Evolutionary conservation across 1,140 invertebrate species (phyloP).

Genomic region (Oryzaephilus surinamensis): DNA sequence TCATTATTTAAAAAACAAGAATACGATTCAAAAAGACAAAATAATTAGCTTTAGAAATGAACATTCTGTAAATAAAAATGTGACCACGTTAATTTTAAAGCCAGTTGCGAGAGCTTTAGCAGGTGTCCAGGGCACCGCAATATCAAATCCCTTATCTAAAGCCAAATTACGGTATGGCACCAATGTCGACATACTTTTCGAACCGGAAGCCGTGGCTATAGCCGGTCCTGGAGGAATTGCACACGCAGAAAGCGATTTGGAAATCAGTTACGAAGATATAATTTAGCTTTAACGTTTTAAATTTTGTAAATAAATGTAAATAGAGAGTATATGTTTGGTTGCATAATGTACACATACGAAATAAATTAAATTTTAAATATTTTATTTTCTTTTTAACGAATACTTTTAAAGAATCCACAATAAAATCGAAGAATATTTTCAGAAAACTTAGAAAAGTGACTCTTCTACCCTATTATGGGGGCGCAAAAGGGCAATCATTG

Average conservation of each 20-base stretch:
- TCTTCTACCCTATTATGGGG: slow-evolving; percentile 49
- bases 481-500: slow-evolving; percentile 50
- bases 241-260: slow-evolving; percentile 52
- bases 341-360: too few species aligned
- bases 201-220: slow-evolving; percentile 54
- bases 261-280: slow-evolving; percentile 31
- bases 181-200: slow-evolving; percentile 46
- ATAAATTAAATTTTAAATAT: too few species aligned
- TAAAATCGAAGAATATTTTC: too few species aligned
- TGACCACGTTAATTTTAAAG: slow-evolving; percentile 44
- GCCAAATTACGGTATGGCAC: slow-evolving; percentile 41
- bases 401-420: too few species aligned
- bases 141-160: slow-evolving; percentile 54
- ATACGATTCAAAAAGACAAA: slow-evolving; percentile 18
- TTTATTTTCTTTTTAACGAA: too few species aligned
- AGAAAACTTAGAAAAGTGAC: slow-evolving; percentile 22
- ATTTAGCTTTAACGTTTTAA: slow-evolving; percentile 2
- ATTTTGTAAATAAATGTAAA: slow-evolving; percentile 3
- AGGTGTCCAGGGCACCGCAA: slow-evolving; percentile 50
- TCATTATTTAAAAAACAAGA: slow-evolving; percentile 24
- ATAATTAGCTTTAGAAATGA: slow-evolving; percentile 21
- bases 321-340: too few species aligned
- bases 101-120: slow-evolving; percentile 51
- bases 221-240: slow-evolving; percentile 59
- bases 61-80: slow-evolving; percentile 24